Evolutionary conservation across 2,113 vertebrate species (phyloP).

Genomic region (Anthoscopus minutus): DNA sequence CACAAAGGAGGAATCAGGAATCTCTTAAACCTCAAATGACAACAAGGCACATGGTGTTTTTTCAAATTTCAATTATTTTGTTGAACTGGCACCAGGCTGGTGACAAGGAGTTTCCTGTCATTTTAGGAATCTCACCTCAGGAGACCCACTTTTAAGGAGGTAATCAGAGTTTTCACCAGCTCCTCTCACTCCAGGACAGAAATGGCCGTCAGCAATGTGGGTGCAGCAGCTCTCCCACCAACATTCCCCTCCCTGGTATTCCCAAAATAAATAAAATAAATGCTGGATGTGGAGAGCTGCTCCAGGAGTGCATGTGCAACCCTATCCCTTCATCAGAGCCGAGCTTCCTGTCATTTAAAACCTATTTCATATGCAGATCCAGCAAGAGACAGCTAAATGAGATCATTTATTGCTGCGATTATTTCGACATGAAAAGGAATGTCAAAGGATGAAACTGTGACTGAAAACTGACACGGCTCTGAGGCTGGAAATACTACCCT

Average conservation of each 20-base stretch:
- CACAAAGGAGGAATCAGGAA: not conserved
- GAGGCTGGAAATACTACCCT: not conserved
- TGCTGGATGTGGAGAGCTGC: not conserved
- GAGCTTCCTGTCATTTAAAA: not conserved
- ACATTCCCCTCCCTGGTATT: not conserved
- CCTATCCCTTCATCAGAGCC: not conserved
- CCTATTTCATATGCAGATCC: slow-evolving; percentile 2
- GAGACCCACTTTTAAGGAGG: not conserved
- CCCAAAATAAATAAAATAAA: not conserved
- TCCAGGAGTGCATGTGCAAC: not conserved
- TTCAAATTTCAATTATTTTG: not conserved
- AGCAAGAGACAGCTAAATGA: not conserved
- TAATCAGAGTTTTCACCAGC: not conserved
- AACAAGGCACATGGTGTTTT: accelerated
- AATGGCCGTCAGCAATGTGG: not conserved
- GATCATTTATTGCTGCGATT: slow-evolving; percentile 10
- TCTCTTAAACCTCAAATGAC: not conserved
- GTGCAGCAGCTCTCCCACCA: not conserved
- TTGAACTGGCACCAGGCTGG: not conserved
- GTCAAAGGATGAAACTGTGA: not conserved
- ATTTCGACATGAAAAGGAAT: slow-evolving; percentile 10
- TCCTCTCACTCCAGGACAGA: not conserved
- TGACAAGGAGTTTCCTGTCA: not conserved
- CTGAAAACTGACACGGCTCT: slow-evolving; percentile 21
- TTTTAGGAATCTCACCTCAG: not conserved